Percentiles rank a stretch among this genome's conserved stretches.
Conservation (phyloP, 1,140 invertebrate species). For the Drosophila funebris region DNA sequence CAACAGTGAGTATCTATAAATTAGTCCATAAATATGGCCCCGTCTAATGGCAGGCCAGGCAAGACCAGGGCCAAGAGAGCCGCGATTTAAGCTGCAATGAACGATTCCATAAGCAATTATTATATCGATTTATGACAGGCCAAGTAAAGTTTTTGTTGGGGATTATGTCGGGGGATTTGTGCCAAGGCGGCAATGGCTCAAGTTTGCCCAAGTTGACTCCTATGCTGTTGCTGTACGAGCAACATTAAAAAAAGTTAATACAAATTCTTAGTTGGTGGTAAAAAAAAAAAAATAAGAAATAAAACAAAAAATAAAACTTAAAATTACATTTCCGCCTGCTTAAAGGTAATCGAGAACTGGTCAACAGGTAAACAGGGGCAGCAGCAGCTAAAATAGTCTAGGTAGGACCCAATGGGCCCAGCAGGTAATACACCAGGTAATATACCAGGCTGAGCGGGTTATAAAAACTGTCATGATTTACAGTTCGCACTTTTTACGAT, state of each 20-base stretch:
- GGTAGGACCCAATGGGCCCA: constrained; percentile 8
- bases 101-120: constrained; percentile 76
- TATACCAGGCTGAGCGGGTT: constrained; percentile 35
- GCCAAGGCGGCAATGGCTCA: constrained; percentile 42
- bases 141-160: constrained; percentile 17
- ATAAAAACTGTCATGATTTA: constrained; percentile 81
- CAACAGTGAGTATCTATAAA: constrained; percentile 61
- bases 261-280: constrained; percentile 42
- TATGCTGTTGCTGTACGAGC: not conserved
- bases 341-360: constrained; percentile 12
- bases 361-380: constrained; percentile 31
- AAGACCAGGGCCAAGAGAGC: constrained; percentile 11
- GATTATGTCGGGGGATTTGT: constrained; percentile 32
- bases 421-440: constrained; percentile 10
- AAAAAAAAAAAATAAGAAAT: not conserved
- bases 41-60: constrained; percentile 35
- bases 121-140: constrained; percentile 49
- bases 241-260: constrained; percentile 54
- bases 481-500: constrained; percentile 80
- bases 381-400: constrained; percentile 5
- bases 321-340: constrained; percentile 51
- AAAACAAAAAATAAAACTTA: constrained; percentile 15
- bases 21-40: constrained; percentile 62
- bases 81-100: constrained; percentile 56
- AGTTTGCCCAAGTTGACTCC: constrained; percentile 10